Base-by-base conservation (phyloP, 2,797 vertebrate genomes). In the Lepidocolaptes lacrymiger region DNA sequence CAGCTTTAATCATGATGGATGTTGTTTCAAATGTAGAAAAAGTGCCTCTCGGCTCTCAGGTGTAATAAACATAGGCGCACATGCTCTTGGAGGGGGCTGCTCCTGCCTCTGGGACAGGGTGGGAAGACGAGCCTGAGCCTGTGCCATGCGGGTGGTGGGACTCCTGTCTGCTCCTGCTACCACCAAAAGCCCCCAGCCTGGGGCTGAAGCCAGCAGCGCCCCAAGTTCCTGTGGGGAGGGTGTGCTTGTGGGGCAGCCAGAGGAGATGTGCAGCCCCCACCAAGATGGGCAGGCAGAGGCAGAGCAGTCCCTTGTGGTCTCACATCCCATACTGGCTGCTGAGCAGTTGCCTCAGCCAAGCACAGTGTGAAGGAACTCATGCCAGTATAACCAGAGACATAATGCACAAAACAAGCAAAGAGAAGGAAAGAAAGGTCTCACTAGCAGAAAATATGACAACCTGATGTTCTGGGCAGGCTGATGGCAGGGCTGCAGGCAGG, bases 181-280 rank as follows among this genome's bases (percentile, higher is more conserved):
- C 8, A 3, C 36, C 28, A 16, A n/a, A 30, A 55, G 28, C 3
- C 16, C 44, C 46, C 13, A 11, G 2, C 9, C 20, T 48, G 39
- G 18, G 55, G 48, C 61, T 13, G 48, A n/a, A 14, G 16, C 14
- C 39, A 14, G 30, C 26, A 8, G 36, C 3, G 4, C 30, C 9
- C 1, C 0, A 1, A 15, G 7, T 14, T 23, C 52, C 22, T 2
- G 0, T 0, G 1, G 44, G 27, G 52, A 56, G 12, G 34, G 3
- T 7, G 24, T 12, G 27, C 9, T 19, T 58, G 17, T 23, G 20
- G 18, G 63, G 52, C 24, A 54, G 63, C 23, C 3, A 4, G 34
- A 6, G 30, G 51, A 71, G 56, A 28, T 2, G 7, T 3, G 41
- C 1, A 1, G 32, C 15, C 61, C 46, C 9, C 6, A 21, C 14